Conservation (phyloP, 2,888 invertebrate species). For the Orthonychiurus folsomi region DNA sequence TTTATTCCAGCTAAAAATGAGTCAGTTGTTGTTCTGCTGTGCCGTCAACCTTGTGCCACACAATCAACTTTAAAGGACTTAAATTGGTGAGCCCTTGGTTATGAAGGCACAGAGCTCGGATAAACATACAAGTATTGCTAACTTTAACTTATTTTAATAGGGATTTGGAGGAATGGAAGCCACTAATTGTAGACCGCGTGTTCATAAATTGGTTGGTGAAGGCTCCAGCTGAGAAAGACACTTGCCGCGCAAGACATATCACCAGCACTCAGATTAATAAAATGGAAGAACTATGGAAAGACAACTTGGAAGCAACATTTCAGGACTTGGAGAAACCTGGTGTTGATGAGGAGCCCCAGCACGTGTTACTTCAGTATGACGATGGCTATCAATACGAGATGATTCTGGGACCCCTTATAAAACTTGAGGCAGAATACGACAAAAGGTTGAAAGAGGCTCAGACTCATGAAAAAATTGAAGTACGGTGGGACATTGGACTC, state of each 20-base stretch:
- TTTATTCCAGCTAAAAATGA: constrained; percentile 99
- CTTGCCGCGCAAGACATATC: constrained; percentile 88
- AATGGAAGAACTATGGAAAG: constrained; percentile 97
- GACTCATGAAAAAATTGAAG: constrained; percentile 95
- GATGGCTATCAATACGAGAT: constrained; percentile 99
- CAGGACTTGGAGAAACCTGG: constrained; percentile 98
- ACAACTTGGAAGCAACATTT: constrained; percentile 93
- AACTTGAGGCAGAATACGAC: constrained; percentile 96
- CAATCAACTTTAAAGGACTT: constrained; percentile 95
- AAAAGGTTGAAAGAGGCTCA: constrained; percentile 95
- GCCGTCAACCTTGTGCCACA: constrained; percentile 96
- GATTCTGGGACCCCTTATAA: constrained; percentile 92
- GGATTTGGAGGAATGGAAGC: constrained; percentile 99
- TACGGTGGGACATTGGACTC: constrained; percentile 96
- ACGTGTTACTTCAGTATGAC: constrained; percentile 75
- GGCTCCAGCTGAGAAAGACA: constrained; percentile 94
- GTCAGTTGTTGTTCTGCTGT: constrained; percentile 91
- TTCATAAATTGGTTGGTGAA: constrained; percentile 96
- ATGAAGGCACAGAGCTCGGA: background rate
- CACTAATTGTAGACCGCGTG: constrained; percentile 89
- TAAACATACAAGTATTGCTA: background rate
- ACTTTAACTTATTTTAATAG: constrained; percentile 41
- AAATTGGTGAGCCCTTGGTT: constrained; percentile 64
- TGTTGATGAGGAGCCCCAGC: constrained; percentile 94
- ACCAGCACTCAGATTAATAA: constrained; percentile 95